phyloP scores from a whole-genome alignment of 2,888 invertebrate genomes.

The Synergus japonicus region DNA sequence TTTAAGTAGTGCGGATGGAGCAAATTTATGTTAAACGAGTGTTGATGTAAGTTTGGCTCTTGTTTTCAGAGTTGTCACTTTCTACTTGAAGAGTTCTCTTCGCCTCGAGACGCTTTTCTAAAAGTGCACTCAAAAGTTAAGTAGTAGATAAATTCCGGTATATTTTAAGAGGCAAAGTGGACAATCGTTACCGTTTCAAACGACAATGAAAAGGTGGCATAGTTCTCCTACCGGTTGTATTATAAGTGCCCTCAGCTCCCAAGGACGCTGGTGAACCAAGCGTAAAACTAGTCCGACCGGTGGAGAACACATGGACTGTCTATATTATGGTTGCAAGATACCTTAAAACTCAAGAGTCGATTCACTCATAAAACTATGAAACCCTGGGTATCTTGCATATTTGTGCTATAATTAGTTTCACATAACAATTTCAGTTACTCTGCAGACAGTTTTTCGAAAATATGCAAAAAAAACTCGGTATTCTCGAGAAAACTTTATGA shows the following conservation, averaged over 20 bases:
- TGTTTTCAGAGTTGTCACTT: slow-evolving; percentile 21
- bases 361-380: too few species aligned
- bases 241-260: slow-evolving; percentile 46
- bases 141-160: slow-evolving; percentile 20
- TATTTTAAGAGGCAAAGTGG: slow-evolving; percentile 14
- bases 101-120: neutral
- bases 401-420: too few species aligned
- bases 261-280: slow-evolving; percentile 67
- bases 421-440: too few species aligned
- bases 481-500: neutral
- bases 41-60: slow-evolving; percentile 16
- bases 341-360: neutral
- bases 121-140: slow-evolving; percentile 13
- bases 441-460: too few species aligned
- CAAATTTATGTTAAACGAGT: neutral
- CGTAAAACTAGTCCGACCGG: slow-evolving; percentile 71
- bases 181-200: slow-evolving; percentile 43
- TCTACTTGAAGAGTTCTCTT: slow-evolving; percentile 21
- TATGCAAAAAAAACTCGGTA: too few species aligned
- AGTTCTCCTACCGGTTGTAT: slow-evolving; percentile 35
- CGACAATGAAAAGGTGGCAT: slow-evolving; percentile 34
- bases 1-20: neutral
- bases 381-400: too few species aligned
- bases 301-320: slow-evolving; percentile 45
- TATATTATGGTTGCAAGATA: slow-evolving; percentile 12